A percentile compares a stretch with the other conserved stretches of the same genome.
Conservation (phyloP, 2,113 vertebrate species). For the Cettia cetti region DNA sequence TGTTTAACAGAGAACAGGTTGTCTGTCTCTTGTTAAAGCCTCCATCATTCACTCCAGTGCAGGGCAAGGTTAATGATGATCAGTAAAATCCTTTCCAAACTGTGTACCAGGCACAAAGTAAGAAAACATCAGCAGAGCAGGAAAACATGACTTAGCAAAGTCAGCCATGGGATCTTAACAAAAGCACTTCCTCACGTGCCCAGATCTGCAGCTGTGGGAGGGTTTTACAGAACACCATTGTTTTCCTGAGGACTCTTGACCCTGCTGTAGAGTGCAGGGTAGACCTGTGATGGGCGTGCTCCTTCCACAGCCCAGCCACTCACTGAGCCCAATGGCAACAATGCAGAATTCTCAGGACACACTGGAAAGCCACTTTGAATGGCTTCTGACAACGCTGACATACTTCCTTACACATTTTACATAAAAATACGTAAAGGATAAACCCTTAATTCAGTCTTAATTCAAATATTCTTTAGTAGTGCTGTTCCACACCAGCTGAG, state of each 20-base stretch:
- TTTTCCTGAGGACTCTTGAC: not conserved
- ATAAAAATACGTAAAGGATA: not conserved
- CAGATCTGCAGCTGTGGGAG: not conserved
- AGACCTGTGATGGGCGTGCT: rapidly evolving
- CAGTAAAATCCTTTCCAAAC: not conserved
- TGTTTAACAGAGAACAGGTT: not conserved
- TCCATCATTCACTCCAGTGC: not conserved
- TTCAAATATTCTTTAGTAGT: not conserved
- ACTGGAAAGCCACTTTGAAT: not conserved
- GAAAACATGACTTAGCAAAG: not conserved
- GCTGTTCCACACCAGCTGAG: not conserved
- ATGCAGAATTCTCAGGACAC: not conserved
- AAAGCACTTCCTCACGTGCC: not conserved
- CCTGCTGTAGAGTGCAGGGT: rapidly evolving
- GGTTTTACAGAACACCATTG: not conserved
- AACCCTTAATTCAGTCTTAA: not conserved
- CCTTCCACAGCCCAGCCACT: not conserved
- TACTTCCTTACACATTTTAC: not conserved
- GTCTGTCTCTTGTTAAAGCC: not conserved
- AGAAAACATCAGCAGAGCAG: not conserved
- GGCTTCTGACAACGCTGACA: not conserved
- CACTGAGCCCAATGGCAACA: not conserved
- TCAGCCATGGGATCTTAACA: not conserved
- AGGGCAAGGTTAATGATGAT: not conserved
- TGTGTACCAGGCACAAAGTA: not conserved